Percentiles rank a stretch among this genome's conserved stretches.
Evolutionary conservation across 2,888 invertebrate genomes (phyloP).

Genomic region (Scrobipalpa atriplicella): DNA sequence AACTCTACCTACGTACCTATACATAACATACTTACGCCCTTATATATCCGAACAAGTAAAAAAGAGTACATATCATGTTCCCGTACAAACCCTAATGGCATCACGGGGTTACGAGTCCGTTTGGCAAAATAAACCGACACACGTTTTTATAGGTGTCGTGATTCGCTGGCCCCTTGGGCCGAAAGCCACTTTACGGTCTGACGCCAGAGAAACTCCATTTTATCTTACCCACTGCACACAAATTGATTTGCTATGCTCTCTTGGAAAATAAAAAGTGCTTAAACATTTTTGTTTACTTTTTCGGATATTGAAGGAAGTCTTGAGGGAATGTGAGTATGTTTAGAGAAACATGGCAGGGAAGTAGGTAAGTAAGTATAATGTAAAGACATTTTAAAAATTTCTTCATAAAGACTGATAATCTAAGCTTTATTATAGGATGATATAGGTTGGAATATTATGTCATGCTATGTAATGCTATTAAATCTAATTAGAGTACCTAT

Average conservation of each 20-base stretch:
- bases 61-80: background rate
- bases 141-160: conserved; percentile 50
- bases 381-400: no score
- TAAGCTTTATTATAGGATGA: no score
- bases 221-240: conserved; percentile 42
- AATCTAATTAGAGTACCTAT: no score
- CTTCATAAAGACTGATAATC: no score
- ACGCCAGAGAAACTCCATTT: conserved; percentile 33
- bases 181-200: conserved; percentile 45
- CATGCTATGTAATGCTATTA: no score
- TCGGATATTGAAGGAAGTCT: conserved; percentile 1
- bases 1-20: no score
- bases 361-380: background rate
- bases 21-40: no score
- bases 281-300: conserved; percentile 36
- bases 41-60: background rate
- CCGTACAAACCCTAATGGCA: conserved; percentile 40
- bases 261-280: conserved; percentile 28
- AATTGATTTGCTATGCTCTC: conserved; percentile 44
- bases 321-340: background rate
- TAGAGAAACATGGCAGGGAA: background rate
- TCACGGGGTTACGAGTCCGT: conserved; percentile 45
- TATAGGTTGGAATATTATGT: no score
- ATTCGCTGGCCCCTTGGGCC: conserved; percentile 43
- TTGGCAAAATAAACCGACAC: conserved; percentile 54